phyloP scores from a whole-genome alignment of 2,888 invertebrate genomes.

The Philaethria dido region DNA sequence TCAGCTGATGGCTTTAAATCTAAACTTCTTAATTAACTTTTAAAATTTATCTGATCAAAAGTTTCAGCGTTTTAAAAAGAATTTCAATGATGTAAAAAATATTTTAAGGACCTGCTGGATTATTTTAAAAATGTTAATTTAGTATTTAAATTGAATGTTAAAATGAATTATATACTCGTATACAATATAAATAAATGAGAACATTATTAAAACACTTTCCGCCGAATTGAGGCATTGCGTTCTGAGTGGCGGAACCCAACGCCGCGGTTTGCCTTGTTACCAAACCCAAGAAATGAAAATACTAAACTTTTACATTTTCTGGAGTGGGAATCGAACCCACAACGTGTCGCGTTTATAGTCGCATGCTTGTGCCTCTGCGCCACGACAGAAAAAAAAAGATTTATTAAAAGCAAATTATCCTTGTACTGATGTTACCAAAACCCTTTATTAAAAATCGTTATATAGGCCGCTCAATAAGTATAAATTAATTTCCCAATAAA shows the following conservation, averaged over 20 bases:
- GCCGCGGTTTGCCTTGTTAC: no score
- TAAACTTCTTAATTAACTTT: slow-evolving; percentile 5
- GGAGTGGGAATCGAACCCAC: no score
- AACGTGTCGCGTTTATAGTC: no score
- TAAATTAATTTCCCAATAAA: slow-evolving; percentile 16
- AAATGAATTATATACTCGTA: neutral
- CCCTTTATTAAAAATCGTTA: neutral
- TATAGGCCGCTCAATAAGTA: slow-evolving; percentile 1
- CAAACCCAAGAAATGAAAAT: no score
- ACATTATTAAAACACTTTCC: no score
- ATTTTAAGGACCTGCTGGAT: neutral
- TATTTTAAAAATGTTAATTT: neutral
- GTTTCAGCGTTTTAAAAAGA: neutral
- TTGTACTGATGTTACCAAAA: neutral
- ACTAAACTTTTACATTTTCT: no score
- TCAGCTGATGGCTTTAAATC: neutral
- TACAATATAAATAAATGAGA: no score
- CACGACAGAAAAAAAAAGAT: neutral
- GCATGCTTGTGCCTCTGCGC: no score
- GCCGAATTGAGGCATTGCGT: no score
- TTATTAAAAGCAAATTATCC: neutral
- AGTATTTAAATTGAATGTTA: no score
- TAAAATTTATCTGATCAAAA: neutral
- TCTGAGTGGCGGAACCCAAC: no score
- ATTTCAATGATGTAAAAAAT: neutral